phyloP scores from a whole-genome alignment of 2,888 invertebrate genomes.

The Drosophila paucipuncta region DNA sequence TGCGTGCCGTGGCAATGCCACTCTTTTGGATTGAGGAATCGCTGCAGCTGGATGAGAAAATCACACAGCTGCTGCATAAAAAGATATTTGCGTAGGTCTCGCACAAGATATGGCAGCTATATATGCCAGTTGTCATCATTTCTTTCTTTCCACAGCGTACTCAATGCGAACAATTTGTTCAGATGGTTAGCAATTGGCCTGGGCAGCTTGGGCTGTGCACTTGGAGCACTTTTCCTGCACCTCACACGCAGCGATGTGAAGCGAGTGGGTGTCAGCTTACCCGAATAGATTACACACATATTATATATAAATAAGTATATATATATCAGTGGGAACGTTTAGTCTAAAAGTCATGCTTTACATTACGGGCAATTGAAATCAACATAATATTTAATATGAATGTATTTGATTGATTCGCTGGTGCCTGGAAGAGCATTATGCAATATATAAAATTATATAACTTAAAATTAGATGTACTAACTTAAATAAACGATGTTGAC shows the following conservation, averaged over 20 bases:
- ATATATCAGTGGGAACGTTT: neutral
- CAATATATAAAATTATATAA: slow-evolving; percentile 18
- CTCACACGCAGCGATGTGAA: slow-evolving; percentile 33
- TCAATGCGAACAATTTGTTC: slow-evolving; percentile 60
- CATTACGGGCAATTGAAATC: neutral
- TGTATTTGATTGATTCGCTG: slow-evolving; percentile 26
- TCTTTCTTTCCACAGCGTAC: slow-evolving; percentile 35
- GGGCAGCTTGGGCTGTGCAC: slow-evolving; percentile 51
- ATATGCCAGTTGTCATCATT: neutral
- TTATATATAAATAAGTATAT: neutral
- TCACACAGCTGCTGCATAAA: slow-evolving; percentile 60
- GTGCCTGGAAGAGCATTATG: slow-evolving; percentile 30
- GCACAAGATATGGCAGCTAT: neutral
- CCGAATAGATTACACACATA: neutral
- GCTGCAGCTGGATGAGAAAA: slow-evolving; percentile 58
- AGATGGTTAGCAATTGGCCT: slow-evolving; percentile 60
- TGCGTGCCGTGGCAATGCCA: slow-evolving; percentile 88
- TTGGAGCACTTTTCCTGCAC: slow-evolving; percentile 49
- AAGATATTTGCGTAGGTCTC: slow-evolving; percentile 65
- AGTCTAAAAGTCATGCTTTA: neutral
- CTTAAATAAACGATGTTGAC: slow-evolving; percentile 22
- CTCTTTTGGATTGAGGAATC: slow-evolving; percentile 93
- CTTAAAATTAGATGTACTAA: slow-evolving; percentile 25
- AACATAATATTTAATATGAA: slow-evolving; percentile 4
- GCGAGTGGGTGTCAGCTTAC: slow-evolving; percentile 26